Base-by-base conservation (phyloP, 2,888 invertebrate species). In the Strigamia crassipes region DNA sequence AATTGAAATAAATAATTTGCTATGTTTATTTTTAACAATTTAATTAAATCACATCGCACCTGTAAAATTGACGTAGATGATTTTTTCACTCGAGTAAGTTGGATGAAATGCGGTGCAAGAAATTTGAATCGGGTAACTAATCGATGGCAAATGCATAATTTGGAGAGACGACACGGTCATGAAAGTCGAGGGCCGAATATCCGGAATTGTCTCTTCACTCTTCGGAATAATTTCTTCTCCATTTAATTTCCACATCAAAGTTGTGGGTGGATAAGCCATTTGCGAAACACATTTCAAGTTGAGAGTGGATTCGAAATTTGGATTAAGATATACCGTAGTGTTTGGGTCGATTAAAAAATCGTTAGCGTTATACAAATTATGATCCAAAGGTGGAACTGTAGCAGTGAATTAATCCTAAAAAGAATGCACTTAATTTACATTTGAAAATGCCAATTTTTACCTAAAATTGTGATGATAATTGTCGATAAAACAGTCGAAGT, bases 211-310 rank as follows among this genome's bases (percentile, higher is more conserved):
- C 15, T 73, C 27, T 15, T 73, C 73, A 8, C 31, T 73, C 31
- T 73, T 73, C 10, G 31, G 73, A 27, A 8, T 27, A 73, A 73
- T 73, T 73, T 27, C 27, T 73, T 73, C 31, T 12, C 73, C 31
- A 15, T 73, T 73, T 31, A 73, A 73, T 27, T 27, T 23, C 73
- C 73, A 73, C 31, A 31, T n/a, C 31, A 73, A 73, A 73, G 13
- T 31, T 31, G 73, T 15, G 10, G 23, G 73, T 27, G 73, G 73
- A 73, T 31, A 73, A 73, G 73, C 73, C 73, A 73, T 31, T 73
- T 73, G 73, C 13, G 73, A 73, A 73, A 73, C 31, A 73, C 73
- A 73, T n/a, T 27, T 73, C 31, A 73, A 73, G 13, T 73, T 31
- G 23, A 73, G 13, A 15, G 12, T 12, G 4, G 10, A 23, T 13